phyloP scores from a whole-genome alignment of 2,888 invertebrate species.

The Drosophila yooni region DNA sequence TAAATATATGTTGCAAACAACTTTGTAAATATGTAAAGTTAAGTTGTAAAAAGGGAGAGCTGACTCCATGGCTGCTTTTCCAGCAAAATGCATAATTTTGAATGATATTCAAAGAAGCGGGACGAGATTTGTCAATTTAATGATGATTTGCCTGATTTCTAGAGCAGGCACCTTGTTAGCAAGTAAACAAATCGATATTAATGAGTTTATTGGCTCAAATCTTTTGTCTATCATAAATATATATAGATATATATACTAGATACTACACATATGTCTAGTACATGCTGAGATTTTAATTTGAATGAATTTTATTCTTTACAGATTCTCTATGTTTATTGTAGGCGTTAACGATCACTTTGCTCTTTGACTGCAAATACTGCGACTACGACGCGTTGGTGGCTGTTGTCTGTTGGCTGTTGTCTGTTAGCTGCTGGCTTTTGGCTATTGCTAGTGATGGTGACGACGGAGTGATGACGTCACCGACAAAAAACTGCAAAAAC shows the following conservation, averaged over 20 bases:
- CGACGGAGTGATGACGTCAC: conserved; percentile 36
- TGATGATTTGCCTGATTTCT: neutral
- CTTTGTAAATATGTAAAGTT: neutral
- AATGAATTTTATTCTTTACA: neutral
- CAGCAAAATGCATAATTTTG: neutral
- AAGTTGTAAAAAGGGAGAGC: neutral
- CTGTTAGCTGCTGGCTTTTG: too few species aligned
- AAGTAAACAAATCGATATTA: neutral
- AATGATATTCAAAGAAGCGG: neutral
- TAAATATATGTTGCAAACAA: neutral
- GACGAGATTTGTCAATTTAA: neutral
- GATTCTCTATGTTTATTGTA: neutral
- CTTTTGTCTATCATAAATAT: neutral
- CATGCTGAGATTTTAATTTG: neutral
- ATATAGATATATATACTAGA: too few species aligned
- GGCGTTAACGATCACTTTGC: conserved; percentile 6
- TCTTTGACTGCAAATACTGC: conserved; percentile 28
- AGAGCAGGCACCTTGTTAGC: neutral
- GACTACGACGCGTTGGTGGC: conserved; percentile 13
- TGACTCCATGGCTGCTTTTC: neutral
- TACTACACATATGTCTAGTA: neutral
- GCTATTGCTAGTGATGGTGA: conserved; percentile 10
- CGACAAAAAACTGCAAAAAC: conserved; percentile 5
- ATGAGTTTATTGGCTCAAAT: conserved; percentile 2
- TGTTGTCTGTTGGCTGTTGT: neutral